These are phyloP conservation scores for Clamator glandarius DNA, from an alignment of 2,797 vertebrate species.

Conservation along the genomic window DNA sequence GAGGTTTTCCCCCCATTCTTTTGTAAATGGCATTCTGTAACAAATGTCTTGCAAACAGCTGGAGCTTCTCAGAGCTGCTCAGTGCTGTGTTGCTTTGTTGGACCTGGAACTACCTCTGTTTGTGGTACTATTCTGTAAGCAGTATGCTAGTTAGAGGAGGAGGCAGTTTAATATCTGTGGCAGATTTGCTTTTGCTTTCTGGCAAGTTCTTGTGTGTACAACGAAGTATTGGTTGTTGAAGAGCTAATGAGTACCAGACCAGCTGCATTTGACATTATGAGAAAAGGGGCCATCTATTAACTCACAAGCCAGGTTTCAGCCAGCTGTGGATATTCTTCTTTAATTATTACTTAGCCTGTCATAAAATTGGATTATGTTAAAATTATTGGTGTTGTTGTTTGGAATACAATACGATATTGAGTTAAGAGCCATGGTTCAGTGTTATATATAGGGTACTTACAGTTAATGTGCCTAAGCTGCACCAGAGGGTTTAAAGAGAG, in stretches of 20 bases:
- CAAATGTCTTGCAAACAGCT: not conserved
- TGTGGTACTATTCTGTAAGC: not conserved
- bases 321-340: conserved; percentile 50
- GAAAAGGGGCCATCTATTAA: conserved; percentile 44
- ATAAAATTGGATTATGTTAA: conserved; percentile 53
- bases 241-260: conserved; percentile 63
- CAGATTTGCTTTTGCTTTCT: conserved; percentile 33
- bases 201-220: conserved; percentile 21
- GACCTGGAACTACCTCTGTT: not conserved
- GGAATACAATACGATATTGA: not conserved
- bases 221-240: conserved; percentile 21
- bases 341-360: conserved; percentile 52
- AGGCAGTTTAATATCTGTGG: conserved; percentile 19
- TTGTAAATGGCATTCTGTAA: not conserved
- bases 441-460: not conserved
- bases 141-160: not conserved
- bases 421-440: not conserved
- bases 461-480: conserved; percentile 16
- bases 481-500: conserved; percentile 19
- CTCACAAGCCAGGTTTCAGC: conserved; percentile 20
- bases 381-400: conserved; percentile 14
- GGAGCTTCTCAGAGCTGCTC: not conserved
- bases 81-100: not conserved
- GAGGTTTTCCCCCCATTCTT: not conserved
- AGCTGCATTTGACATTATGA: conserved; percentile 50